Evolutionary conservation across 2,113 vertebrate genomes (phyloP).

Genomic region (Oreotrochilus melanogaster): DNA sequence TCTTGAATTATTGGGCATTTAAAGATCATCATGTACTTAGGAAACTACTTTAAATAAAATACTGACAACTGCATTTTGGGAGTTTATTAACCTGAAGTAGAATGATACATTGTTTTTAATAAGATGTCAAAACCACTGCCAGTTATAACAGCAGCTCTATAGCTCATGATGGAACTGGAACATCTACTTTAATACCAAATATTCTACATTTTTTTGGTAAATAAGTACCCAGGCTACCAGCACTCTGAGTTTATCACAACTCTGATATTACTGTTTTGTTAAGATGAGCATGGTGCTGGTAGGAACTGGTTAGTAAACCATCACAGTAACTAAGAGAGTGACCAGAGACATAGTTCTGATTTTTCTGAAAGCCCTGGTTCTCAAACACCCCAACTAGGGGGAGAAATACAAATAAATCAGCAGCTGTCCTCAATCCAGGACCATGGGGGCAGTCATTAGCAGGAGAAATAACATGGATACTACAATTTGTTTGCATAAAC

Average conservation of each 20-base stretch:
- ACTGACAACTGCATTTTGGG: not conserved
- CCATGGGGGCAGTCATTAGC: not conserved
- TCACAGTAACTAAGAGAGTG: not conserved
- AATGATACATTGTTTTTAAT: not conserved
- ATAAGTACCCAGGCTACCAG: not conserved
- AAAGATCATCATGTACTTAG: not conserved
- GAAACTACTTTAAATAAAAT: not conserved
- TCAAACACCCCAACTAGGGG: too few species aligned
- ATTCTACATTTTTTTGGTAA: not conserved
- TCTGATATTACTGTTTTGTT: too few species aligned
- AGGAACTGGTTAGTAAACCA: not conserved
- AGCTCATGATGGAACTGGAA: not conserved
- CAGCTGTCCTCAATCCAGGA: not conserved
- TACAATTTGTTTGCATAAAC: not conserved
- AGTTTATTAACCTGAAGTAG: not conserved
- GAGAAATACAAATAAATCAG: too few species aligned
- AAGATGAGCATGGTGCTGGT: not conserved
- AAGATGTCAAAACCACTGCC: not conserved
- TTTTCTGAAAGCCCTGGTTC: too few species aligned
- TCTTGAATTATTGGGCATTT: not conserved
- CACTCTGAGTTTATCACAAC: too few species aligned
- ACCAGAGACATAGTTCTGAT: fast-evolving
- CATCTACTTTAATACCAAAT: not conserved
- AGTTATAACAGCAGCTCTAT: not conserved
- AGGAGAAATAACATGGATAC: not conserved